Base-by-base conservation (phyloP, 2,113 vertebrate genomes). In the Pterophyllum scalare region DNA sequence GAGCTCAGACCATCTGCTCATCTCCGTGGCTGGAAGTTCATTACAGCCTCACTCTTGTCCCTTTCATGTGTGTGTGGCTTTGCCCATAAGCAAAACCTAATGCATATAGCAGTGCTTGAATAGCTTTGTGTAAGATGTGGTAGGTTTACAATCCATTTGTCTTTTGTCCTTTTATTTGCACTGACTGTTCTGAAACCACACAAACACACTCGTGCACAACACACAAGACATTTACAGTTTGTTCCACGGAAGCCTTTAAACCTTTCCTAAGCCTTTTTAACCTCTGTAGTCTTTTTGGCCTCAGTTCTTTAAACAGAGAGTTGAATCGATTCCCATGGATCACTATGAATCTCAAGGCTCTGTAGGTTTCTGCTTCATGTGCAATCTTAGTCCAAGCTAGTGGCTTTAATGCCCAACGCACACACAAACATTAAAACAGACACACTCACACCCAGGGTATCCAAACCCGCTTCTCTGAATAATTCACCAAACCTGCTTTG, bases 401-500 rank as follows among this genome's bases (percentile, higher is more conserved):
- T 11, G 20, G 60, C 79, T 82, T 79, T 72, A 72, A 65, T 62
- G 46, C n/a, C 59, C 26, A 58, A 64, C 67, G 75, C 77, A 70
- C 57, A 84, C 81, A 72, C 24, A 77, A 1, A 85, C 43, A 75
- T 19, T 80, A 15, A 82, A 61, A 87, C 56, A 79, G 15, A 81
- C n/a, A 52, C 43, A n/a, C 43, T 13, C 6, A 43, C 43, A 14
- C 88, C 52, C 17, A 52, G 84, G 92, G 87, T 79, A 61, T 65
- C 87, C 38, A 52, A 59, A 90, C 85, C 67, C 82, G 80, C 57
- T 46, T 85, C 84, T 81, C 84, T 95, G 92, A 94, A 93, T 95
- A 91, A 95, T 94, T 93, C 93, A 93, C 88, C 1, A 0, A 59
- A 75, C n/a, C 64, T 76, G 82, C 87, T 94, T 91, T 88, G 92